A percentile compares a stretch with the other conserved stretches of the same genome.
Evolutionary conservation across 2,888 invertebrate species (phyloP).

Genomic region (Gisinianus flammeolus): DNA sequence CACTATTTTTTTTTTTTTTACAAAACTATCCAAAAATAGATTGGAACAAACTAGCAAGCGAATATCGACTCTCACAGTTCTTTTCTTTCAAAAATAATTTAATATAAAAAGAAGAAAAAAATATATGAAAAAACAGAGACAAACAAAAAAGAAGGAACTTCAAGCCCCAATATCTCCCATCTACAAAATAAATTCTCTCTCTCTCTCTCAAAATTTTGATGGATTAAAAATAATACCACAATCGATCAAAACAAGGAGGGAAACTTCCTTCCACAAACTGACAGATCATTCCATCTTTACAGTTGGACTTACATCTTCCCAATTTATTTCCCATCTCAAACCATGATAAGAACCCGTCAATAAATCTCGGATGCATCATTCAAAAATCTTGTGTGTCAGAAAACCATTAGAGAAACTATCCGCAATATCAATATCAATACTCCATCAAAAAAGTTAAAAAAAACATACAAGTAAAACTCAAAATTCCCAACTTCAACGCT

Average conservation of each 20-base stretch:
- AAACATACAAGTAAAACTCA: background rate
- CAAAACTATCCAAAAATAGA: too few species aligned
- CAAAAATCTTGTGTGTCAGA: conserved; percentile 17
- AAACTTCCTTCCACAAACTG: conserved; percentile 1
- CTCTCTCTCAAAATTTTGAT: conserved; percentile 10
- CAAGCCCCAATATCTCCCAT: background rate
- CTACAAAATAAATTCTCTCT: background rate
- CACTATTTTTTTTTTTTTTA: background rate
- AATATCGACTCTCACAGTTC: too few species aligned
- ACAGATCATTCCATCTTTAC: conserved; percentile 31
- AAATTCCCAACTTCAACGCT: too few species aligned
- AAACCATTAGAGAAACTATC: conserved; percentile 1
- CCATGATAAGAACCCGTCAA: conserved; percentile 18
- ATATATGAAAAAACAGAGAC: background rate
- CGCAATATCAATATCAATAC: too few species aligned
- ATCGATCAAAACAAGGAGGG: conserved; percentile 34
- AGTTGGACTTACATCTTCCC: background rate
- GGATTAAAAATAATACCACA: conserved; percentile 26
- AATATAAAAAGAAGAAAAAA: too few species aligned
- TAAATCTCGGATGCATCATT: conserved; percentile 31
- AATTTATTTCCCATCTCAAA: conserved; percentile 21
- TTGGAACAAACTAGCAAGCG: too few species aligned
- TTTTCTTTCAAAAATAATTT: too few species aligned
- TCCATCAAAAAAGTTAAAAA: background rate
- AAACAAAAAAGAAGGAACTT: too few species aligned